Base-by-base conservation (phyloP, 2,888 invertebrate genomes). In the Oscheius sp. region DNA sequence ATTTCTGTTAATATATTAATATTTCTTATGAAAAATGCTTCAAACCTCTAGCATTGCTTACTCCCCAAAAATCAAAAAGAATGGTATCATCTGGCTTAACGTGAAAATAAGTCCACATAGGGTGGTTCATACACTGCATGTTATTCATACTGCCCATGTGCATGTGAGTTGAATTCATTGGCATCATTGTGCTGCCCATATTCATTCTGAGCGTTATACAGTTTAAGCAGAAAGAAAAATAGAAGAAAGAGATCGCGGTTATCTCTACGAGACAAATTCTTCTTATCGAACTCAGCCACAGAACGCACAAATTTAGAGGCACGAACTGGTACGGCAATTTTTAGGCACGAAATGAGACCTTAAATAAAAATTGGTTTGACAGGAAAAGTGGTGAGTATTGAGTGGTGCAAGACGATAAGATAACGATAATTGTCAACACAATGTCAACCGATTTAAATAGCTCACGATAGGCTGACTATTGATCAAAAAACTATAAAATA, bases 51-150 rank as follows among this genome's bases (percentile, higher is more conserved):
- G 72, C 74, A 58, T 71, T 76, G 0, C 71, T 76, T 27, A 85
- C 77, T 20, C 71, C 78, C 85, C 85, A 85, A 37, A 76, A 79
- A 3, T 78, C 66, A 58, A 85, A 85, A 6, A 86, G 75, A 2
- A 85, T 78, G 2, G 83, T 83, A 66, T 85, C 85, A 29, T 80
- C 73, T 17, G 79, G 37, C 34, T 72, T 73, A 4, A 84, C 82
- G 65, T 85, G 85, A 53, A 85, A 85, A 73, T 76, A 84, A 80
- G 82, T 84, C 85, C 85, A 84, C 85, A 85, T 85, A 45, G 58
- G 53, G 39, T 74, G 73, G 27, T 80, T 70, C 74, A 75, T 76
- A 23, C 29, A 31, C 58, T 61, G 55, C 31, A 42, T 67, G 25
- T 48, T 20, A 23, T n/a, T 17, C 34, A 46, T 33, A 15, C 45